Conservation (phyloP, 1,140 invertebrate species). For the Procambarus clarkii region DNA sequence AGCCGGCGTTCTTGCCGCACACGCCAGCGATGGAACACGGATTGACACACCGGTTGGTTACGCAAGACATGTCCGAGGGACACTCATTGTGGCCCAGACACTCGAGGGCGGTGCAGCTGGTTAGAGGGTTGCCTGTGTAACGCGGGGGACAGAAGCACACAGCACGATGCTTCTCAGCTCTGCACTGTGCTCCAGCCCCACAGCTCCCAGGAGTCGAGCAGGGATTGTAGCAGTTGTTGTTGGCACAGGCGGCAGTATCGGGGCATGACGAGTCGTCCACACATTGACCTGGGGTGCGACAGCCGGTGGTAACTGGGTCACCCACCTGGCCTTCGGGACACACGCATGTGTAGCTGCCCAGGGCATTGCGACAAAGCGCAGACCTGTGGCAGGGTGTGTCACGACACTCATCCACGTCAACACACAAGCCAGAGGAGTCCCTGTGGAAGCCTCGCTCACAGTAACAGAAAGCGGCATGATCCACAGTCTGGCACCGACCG, state of each 20-base stretch:
- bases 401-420: conserved; percentile 79
- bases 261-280: conserved; percentile 88
- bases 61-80: conserved; percentile 82
- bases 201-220: conserved; percentile 83
- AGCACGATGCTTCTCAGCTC: conserved; percentile 80
- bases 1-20: conserved; percentile 87
- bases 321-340: conserved; percentile 81
- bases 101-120: conserved; percentile 84
- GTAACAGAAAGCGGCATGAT: conserved; percentile 75
- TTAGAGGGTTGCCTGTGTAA: conserved; percentile 77
- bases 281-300: conserved; percentile 87
- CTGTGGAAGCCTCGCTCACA: conserved; percentile 74
- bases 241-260: conserved; percentile 84
- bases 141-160: conserved; percentile 85
- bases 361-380: conserved; percentile 84
- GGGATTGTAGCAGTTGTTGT: conserved; percentile 87
- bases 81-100: conserved; percentile 86
- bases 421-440: conserved; percentile 82
- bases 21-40: conserved; percentile 87
- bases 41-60: conserved; percentile 87
- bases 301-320: conserved; percentile 85
- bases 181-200: conserved; percentile 86
- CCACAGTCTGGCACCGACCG: conserved; percentile 75
- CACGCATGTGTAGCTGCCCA: conserved; percentile 71
- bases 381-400: conserved; percentile 88